These are phyloP conservation scores for Drosophila sordidapex DNA, from an alignment of 2,888 invertebrate species.

Conservation along the genomic window DNA sequence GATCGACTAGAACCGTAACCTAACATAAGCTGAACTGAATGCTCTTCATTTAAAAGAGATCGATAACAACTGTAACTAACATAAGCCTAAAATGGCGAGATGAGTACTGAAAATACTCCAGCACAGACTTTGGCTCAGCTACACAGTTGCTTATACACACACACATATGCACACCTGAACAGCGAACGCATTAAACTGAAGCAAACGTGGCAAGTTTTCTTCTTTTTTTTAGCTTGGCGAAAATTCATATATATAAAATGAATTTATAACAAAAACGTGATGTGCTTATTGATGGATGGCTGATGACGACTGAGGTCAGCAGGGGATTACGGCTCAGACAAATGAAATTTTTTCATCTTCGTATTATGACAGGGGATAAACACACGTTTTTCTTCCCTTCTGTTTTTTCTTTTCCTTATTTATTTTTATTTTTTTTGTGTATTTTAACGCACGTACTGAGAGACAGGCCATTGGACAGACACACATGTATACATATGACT, in stretches of 20 bases:
- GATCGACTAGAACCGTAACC: background rate
- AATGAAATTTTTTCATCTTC: conserved; percentile 43
- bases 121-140: conserved; percentile 1
- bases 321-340: conserved; percentile 38
- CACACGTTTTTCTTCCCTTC: conserved; percentile 12
- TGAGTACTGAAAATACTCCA: background rate
- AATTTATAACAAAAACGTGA: conserved; percentile 80
- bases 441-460: conserved; percentile 16
- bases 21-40: background rate
- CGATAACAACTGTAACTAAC: background rate
- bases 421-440: conserved; percentile 12
- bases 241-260: conserved; percentile 71
- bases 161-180: conserved; percentile 34
- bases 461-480: conserved; percentile 1
- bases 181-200: conserved; percentile 34
- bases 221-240: conserved; percentile 26
- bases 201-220: conserved; percentile 28
- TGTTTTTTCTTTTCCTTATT: background rate
- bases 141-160: conserved; percentile 25
- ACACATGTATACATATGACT: background rate
- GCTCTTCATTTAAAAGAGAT: background rate
- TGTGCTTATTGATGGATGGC: conserved; percentile 75
- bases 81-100: background rate
- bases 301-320: conserved; percentile 38
- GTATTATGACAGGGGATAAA: conserved; percentile 22